Percentiles rank a stretch among this genome's conserved stretches.
phyloP scores from a whole-genome alignment of 2,113 vertebrate genomes.

The Tyrannus savana region DNA sequence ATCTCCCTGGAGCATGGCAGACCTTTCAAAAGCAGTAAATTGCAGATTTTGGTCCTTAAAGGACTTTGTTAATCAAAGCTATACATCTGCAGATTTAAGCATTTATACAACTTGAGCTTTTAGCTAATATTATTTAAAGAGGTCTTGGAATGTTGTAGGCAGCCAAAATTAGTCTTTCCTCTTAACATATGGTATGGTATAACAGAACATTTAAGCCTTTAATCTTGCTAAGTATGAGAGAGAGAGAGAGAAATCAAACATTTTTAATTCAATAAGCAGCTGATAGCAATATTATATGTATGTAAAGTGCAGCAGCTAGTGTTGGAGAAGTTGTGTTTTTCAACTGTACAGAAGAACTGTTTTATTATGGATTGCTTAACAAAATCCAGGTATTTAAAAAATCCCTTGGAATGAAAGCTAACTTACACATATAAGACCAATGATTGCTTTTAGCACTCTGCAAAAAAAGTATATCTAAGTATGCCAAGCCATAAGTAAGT shows the following conservation, averaged over 20 bases:
- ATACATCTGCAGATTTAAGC: conserved; percentile 56
- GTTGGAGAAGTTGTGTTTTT: conserved; percentile 7
- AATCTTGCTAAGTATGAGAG: conserved; percentile 48
- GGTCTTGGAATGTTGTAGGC: conserved; percentile 43
- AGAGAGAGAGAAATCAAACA: conserved; percentile 39
- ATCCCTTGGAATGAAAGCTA: conserved; percentile 33
- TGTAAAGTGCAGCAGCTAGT: conserved; percentile 39
- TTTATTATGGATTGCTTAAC: conserved; percentile 28
- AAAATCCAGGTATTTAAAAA: conserved; percentile 55
- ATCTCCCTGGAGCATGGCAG: conserved; percentile 24
- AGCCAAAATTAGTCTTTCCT: conserved; percentile 45
- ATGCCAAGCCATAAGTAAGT: not conserved
- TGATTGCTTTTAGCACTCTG: not conserved
- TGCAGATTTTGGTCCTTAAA: conserved; percentile 34
- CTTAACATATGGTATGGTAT: conserved; percentile 33
- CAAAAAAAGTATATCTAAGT: not conserved
- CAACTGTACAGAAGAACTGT: conserved; percentile 17
- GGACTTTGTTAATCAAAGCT: conserved; percentile 30
- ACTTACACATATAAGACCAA: not conserved
- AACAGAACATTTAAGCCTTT: conserved; percentile 55
- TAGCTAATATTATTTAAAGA: conserved; percentile 51
- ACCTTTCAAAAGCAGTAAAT: conserved; percentile 27
- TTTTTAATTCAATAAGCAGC: conserved; percentile 49
- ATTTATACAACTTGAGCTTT: conserved; percentile 39
- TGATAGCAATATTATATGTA: conserved; percentile 37